Base-by-base conservation (phyloP, 2,113 vertebrate genomes). In the Podilymbus podiceps region DNA sequence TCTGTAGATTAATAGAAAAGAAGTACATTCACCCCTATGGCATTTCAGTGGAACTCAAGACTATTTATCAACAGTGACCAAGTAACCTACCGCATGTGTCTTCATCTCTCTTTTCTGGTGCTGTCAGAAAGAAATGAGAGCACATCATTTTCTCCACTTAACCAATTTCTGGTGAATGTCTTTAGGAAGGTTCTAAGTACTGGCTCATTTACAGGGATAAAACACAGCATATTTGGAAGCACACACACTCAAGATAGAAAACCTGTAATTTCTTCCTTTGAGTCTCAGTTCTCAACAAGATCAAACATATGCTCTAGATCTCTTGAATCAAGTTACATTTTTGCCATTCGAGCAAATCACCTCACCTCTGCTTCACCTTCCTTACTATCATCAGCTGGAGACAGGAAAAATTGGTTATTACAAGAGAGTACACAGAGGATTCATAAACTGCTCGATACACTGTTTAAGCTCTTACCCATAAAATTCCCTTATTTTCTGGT, bases 71-170 rank as follows among this genome's bases (percentile, higher is more conserved):
- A 84, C 56, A 94, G 90, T 27, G 82, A 85, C 90, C 10, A 2
- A 90, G 64, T 68, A 94, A 96, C 93, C 88, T 96, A 96, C 94
- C 60, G 44, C 94, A 62, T 63, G 72, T 90, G 88, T 96, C 95
- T 97, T 97, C 95, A 89, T 95, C 86, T 96, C 92, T 95, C 92
- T 97, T 96, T 97, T 95, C 95, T 96, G 93, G 93, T 95, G 93
- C 86, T 95, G 92, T 94, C 90, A 97, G 93, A 71, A 97, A 96
- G 88, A 94, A 96, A 97, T 68, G 93, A 97, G 80, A 96, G 93
- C 92, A 94, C 73, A 95, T 96, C 76, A 89, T 90, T 96, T 95
- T 96, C 88, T 96, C 93, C 87, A 90, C 33, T 94, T 89, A 94
- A 85, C 68, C 85, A 72, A 31, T 16, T 83, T 56, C 73, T 92